Percentiles rank a stretch among this genome's conserved stretches.
Evolutionary conservation across 2,888 invertebrate species (phyloP).

Genomic region (Platynereis dumerilii): DNA sequence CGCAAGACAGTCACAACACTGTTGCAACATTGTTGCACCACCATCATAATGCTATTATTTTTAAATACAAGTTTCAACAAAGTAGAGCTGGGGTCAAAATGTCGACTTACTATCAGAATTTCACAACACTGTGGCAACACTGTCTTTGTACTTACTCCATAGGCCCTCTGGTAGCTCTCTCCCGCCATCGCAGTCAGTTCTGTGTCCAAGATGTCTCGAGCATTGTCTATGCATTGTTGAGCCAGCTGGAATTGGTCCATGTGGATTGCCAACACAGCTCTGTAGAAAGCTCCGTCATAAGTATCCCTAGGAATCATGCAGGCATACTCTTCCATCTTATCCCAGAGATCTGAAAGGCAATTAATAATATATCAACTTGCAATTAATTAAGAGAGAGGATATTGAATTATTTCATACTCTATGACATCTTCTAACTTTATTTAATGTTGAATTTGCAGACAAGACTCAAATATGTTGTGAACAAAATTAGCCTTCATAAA

Average conservation of each 20-base stretch:
- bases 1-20: too few species aligned
- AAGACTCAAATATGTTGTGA: too few species aligned
- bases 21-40: too few species aligned
- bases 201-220: conserved; percentile 91
- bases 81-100: too few species aligned
- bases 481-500: too few species aligned
- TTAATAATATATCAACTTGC: neutral
- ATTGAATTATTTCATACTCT: neutral
- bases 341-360: conserved; percentile 80
- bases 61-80: too few species aligned
- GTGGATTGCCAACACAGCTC: conserved; percentile 77
- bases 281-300: conserved; percentile 94
- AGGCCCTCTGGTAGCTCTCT: conserved; percentile 63
- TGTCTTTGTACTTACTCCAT: conserved; percentile 57
- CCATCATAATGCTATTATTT: too few species aligned
- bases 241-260: conserved; percentile 53
- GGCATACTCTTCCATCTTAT: conserved; percentile 90
- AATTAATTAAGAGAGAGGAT: neutral
- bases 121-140: too few species aligned
- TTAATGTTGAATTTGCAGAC: too few species aligned
- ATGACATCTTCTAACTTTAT: too few species aligned
- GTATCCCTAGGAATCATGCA: conserved; percentile 87
- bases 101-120: too few species aligned
- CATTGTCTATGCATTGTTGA: conserved; percentile 82
- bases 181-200: conserved; percentile 88